These are phyloP conservation scores for Priocnemis perturbator DNA, from an alignment of 2,888 invertebrate species.

Conservation along the genomic window DNA sequence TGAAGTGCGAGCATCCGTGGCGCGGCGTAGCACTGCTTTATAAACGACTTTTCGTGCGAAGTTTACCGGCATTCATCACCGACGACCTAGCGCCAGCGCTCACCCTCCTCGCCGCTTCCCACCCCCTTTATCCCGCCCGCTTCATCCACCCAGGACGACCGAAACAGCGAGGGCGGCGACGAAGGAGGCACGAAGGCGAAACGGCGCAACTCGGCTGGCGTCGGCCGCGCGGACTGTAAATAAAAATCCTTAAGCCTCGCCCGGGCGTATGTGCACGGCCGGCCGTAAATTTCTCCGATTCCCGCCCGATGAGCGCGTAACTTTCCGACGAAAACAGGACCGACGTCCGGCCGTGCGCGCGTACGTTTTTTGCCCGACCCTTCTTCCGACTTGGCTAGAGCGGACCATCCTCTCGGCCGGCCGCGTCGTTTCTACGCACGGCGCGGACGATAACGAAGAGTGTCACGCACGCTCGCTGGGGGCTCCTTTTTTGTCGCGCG, in stretches of 20 bases:
- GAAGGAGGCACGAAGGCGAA: conserved; percentile 22
- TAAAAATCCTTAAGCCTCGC: conserved; percentile 22
- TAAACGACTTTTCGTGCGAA: conserved; percentile 73
- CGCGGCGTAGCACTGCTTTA: conserved; percentile 68
- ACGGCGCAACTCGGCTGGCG: conserved; percentile 22
- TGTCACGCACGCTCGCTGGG: not conserved
- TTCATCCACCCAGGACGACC: conserved; percentile 46
- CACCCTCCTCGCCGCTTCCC: conserved; percentile 26
- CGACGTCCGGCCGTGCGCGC: not conserved
- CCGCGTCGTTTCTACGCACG: not conserved
- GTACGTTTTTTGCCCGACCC: not conserved
- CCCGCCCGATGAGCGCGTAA: not conserved
- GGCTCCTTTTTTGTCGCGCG: too few relatives aligned
- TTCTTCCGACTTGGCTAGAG: not conserved
- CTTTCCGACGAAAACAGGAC: not conserved
- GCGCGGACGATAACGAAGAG: too few relatives aligned
- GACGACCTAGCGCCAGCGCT: conserved; percentile 58
- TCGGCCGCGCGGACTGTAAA: conserved; percentile 31
- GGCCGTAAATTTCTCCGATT: not conserved
- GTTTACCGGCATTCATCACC: conserved; percentile 73
- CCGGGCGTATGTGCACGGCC: not conserved
- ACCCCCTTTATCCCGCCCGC: conserved; percentile 44
- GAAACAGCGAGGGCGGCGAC: conserved; percentile 41
- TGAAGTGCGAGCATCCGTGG: conserved; percentile 69
- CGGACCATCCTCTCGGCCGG: not conserved